These are phyloP conservation scores for Nymphalis c-album DNA, from an alignment of 2,888 invertebrate species.

Conservation along the genomic window DNA sequence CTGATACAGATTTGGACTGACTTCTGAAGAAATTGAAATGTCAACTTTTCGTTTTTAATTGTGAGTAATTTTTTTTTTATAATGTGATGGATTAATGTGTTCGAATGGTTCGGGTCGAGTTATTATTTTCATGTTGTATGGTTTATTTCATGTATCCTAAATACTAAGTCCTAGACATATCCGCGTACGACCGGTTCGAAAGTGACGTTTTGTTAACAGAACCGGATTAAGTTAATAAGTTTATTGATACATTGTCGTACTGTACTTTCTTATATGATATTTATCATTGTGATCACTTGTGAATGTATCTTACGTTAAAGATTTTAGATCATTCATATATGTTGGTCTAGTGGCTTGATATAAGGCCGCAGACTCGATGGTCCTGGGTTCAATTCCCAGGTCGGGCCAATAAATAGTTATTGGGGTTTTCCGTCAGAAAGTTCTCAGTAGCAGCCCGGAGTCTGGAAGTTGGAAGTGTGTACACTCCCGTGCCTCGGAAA, in stretches of 20 bases:
- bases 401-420: too few species aligned
- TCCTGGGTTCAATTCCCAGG: too few species aligned
- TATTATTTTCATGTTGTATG: conserved; percentile 4
- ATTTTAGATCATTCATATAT: too few species aligned
- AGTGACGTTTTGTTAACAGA: conserved; percentile 68
- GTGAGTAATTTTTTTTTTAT: conserved; percentile 9
- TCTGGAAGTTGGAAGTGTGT: too few species aligned
- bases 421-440: too few species aligned
- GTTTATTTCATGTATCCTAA: conserved; percentile 15
- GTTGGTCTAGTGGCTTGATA: too few species aligned
- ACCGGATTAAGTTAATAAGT: conserved; percentile 63
- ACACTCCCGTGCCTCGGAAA: too few species aligned
- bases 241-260: conserved; percentile 28
- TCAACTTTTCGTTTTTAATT: conserved; percentile 5
- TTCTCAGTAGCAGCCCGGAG: too few species aligned
- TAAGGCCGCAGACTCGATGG: too few species aligned
- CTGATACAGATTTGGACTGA: conserved; percentile 13
- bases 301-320: background rate
- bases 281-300: background rate
- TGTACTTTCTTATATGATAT: conserved; percentile 27
- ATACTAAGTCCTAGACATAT: conserved; percentile 37
- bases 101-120: background rate
- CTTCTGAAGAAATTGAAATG: background rate
- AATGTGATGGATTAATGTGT: background rate
- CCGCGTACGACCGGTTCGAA: conserved; percentile 68